A percentile compares a stretch with the other conserved stretches of the same genome.
Conservation (phyloP, 2,113 vertebrate genomes). For the Perca schrenkii region DNA sequence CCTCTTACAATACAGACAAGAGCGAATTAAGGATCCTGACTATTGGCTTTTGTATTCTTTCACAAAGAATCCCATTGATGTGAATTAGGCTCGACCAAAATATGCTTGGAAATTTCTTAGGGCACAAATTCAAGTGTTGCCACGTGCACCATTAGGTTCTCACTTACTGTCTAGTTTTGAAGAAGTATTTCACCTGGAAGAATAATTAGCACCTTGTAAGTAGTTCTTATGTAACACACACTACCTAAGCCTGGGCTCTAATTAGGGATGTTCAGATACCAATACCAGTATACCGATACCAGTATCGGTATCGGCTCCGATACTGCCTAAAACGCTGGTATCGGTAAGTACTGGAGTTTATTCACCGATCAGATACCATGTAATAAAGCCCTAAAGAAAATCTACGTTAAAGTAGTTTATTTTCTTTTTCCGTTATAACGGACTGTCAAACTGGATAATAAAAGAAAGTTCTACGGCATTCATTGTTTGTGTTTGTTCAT, state of each 20-base stretch:
- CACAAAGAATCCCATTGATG: constrained; percentile 19
- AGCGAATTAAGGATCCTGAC: constrained; percentile 14
- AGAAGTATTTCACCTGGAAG: constrained; percentile 47
- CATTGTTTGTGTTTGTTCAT: too few relatives aligned
- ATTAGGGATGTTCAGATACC: neutral
- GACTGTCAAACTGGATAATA: too few relatives aligned
- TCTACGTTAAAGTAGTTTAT: too few relatives aligned
- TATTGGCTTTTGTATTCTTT: constrained; percentile 14
- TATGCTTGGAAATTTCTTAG: neutral
- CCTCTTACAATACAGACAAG: constrained; percentile 19
- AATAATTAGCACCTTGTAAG: constrained; percentile 73
- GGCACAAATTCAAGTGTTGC: constrained; percentile 23
- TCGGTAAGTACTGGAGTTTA: too few relatives aligned
- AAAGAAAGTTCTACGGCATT: too few relatives aligned
- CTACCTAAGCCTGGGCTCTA: constrained; percentile 41
- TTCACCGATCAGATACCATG: too few relatives aligned
- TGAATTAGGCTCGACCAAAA: constrained; percentile 29
- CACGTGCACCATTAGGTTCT: constrained; percentile 26
- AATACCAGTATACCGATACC: too few relatives aligned
- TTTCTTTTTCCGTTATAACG: too few relatives aligned
- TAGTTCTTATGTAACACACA: constrained; percentile 58
- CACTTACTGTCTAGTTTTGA: constrained; percentile 28
- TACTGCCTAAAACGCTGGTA: too few relatives aligned
- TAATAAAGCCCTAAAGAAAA: too few relatives aligned
- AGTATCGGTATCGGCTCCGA: too few relatives aligned